These are phyloP conservation scores for Microplitis demolitor DNA, from an alignment of 1,140 invertebrate species.

Conservation along the genomic window DNA sequence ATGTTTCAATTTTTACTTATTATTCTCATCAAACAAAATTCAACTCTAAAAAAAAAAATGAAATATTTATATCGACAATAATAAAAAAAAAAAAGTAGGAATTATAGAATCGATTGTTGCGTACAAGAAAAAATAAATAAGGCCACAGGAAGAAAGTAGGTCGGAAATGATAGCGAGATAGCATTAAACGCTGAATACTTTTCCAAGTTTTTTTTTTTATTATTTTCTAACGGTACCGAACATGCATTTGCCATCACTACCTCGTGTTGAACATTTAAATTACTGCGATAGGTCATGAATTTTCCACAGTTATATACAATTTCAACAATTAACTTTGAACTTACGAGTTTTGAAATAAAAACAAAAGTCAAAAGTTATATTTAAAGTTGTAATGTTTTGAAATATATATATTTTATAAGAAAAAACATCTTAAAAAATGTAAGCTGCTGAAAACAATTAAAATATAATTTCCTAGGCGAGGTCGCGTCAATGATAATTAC, in stretches of 20 bases:
- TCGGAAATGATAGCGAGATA: background rate
- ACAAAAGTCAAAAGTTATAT: too few species aligned
- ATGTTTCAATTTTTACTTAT: too few species aligned
- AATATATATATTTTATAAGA: too few species aligned
- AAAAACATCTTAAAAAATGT: background rate
- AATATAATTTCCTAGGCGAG: slow-evolving; percentile 17
- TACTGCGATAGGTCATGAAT: too few species aligned
- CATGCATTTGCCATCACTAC: slow-evolving; percentile 2
- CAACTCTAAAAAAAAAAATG: too few species aligned
- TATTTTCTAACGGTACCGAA: background rate
- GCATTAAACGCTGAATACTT: background rate
- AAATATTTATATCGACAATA: too few species aligned
- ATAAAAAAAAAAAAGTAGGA: too few species aligned
- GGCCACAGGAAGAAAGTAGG: slow-evolving; percentile 6
- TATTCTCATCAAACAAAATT: too few species aligned
- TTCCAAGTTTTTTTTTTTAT: background rate
- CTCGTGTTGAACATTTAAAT: background rate
- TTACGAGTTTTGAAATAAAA: background rate
- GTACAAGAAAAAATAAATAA: background rate
- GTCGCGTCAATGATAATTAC: slow-evolving; percentile 19
- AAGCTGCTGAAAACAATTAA: slow-evolving; percentile 5
- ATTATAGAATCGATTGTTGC: too few species aligned
- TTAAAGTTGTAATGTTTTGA: too few species aligned
- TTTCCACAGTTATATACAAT: background rate
- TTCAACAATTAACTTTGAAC: background rate